phyloP scores from a whole-genome alignment of 2,888 invertebrate species.

The Macaria liturata region DNA sequence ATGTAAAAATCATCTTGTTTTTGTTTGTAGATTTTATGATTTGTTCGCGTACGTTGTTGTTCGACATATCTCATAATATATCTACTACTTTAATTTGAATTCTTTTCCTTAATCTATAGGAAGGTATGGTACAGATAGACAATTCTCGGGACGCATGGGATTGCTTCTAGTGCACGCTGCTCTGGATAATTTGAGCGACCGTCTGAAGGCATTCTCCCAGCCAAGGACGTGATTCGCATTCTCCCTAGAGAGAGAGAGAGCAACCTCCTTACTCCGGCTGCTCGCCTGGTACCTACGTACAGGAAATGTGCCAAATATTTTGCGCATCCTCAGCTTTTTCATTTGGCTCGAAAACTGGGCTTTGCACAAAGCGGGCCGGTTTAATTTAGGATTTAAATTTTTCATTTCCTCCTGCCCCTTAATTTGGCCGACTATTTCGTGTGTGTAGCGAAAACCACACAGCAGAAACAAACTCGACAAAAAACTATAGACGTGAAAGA shows the following conservation, averaged over 20 bases:
- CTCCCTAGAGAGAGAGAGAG: conserved; percentile 45
- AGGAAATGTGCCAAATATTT: conserved; percentile 57
- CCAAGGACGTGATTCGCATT: conserved; percentile 61
- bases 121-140: conserved; percentile 20
- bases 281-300: conserved; percentile 35
- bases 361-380: conserved; percentile 36
- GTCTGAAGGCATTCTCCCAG: conserved; percentile 50
- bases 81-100: too few relatives aligned
- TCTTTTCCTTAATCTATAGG: too few relatives aligned
- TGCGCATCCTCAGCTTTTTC: conserved; percentile 51
- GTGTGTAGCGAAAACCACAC: conserved; percentile 4
- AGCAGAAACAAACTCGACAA: not conserved
- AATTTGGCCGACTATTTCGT: conserved; percentile 8
- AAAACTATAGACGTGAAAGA: conserved; percentile 5
- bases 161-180: conserved; percentile 45
- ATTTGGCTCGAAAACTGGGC: conserved; percentile 44
- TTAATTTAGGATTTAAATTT: conserved; percentile 35
- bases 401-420: conserved; percentile 18
- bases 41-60: too few relatives aligned
- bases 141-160: conserved; percentile 42
- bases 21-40: too few relatives aligned
- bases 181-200: conserved; percentile 54
- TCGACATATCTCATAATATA: too few relatives aligned
- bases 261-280: conserved; percentile 39
- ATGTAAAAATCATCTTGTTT: too few relatives aligned